phyloP scores from a whole-genome alignment of 1,140 invertebrate species.

The Hestina assimilis region DNA sequence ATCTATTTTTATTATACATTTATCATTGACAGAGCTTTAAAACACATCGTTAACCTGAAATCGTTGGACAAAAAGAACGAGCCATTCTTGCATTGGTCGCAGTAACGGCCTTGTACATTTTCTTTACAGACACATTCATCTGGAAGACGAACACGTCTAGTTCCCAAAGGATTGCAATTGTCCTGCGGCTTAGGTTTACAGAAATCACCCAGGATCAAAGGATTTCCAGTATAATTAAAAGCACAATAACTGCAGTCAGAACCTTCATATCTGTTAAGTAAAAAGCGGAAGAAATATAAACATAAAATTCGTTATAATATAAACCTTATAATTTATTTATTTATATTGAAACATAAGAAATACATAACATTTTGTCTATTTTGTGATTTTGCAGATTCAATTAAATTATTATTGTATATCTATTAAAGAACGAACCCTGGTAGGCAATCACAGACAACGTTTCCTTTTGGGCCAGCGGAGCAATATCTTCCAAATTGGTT shows the following conservation, averaged over 20 bases:
- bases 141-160: conserved; percentile 77
- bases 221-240: conserved; percentile 87
- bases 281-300: no score
- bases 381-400: no score
- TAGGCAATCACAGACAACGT: conserved; percentile 92
- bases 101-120: conserved; percentile 84
- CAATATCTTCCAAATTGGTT: conserved; percentile 82
- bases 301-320: no score
- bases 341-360: no score
- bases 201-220: conserved; percentile 83
- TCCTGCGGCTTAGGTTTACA: conserved; percentile 69
- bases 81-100: conserved; percentile 89
- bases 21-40: no score
- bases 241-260: conserved; percentile 90
- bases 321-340: no score
- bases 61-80: conserved; percentile 87
- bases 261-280: conserved; percentile 83
- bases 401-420: no score
- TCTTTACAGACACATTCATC: conserved; percentile 92
- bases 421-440: conserved; percentile 83
- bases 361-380: no score
- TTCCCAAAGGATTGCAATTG: conserved; percentile 83
- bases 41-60: conserved; percentile 77
- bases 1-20: background rate
- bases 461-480: conserved; percentile 85